phyloP scores from a whole-genome alignment of 92 coral and sea anemone genomes.

The Siderastrea siderea region DNA sequence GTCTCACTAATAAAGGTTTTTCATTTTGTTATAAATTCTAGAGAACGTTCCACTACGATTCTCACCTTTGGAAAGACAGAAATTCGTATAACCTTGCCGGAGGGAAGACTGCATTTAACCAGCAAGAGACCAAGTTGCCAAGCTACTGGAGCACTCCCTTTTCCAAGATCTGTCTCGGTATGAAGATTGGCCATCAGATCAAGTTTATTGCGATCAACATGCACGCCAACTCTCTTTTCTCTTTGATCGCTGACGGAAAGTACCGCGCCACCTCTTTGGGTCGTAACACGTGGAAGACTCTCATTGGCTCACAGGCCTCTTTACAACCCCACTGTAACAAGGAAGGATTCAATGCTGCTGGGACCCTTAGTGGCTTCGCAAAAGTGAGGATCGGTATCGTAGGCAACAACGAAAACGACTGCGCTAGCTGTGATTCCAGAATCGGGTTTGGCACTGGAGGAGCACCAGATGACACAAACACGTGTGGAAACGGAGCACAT shows the following conservation, averaged over 20 bases:
- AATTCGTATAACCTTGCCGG: conserved; percentile 39
- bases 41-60: conserved; percentile 69
- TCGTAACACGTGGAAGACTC: conserved; percentile 24
- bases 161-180: conserved; percentile 9
- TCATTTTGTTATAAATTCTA: not conserved
- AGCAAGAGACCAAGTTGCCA: conserved; percentile 23
- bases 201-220: not conserved
- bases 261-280: not conserved
- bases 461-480: not conserved
- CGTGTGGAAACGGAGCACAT: not conserved
- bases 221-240: conserved; percentile 22
- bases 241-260: conserved; percentile 3
- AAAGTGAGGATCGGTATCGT: not conserved
- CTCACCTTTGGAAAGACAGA: conserved; percentile 44
- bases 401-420: not conserved
- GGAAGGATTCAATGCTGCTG: not conserved
- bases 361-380: not conserved
- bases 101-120: conserved; percentile 53
- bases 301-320: conserved; percentile 7
- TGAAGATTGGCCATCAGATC: not conserved
- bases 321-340: conserved; percentile 7
- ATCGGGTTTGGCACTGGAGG: not conserved
- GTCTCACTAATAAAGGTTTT: no score
- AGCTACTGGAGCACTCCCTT: conserved; percentile 19
- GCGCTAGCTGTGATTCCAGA: not conserved